Evolutionary conservation across 2,113 vertebrate species (phyloP).

Genomic region (Misgurnus anguillicaudatus): DNA sequence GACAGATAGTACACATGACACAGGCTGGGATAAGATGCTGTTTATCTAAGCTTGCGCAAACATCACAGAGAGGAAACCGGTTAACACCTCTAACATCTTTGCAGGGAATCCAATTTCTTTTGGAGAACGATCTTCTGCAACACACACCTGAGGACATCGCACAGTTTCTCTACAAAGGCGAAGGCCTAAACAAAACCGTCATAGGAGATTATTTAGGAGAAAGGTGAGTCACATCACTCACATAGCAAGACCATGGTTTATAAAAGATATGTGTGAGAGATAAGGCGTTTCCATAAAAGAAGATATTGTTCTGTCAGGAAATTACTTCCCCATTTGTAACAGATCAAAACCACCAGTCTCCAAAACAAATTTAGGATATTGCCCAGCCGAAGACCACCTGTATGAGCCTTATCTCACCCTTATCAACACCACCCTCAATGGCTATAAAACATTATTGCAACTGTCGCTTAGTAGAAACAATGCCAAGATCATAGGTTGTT

Average conservation of each 20-base stretch:
- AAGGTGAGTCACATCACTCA: conserved; percentile 75
- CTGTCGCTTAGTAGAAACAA: background rate
- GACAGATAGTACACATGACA: background rate
- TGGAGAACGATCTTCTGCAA: conserved; percentile 96
- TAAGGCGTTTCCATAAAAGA: conserved; percentile 46
- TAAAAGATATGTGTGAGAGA: conserved; percentile 54
- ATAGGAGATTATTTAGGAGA: conserved; percentile 98
- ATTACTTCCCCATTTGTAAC: conserved; percentile 22
- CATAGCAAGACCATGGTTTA: conserved; percentile 40
- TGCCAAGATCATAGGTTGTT: too few species aligned
- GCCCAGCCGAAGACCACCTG: conserved; percentile 4
- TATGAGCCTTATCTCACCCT: conserved; percentile 18
- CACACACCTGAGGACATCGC: conserved; percentile 94
- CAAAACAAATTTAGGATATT: conserved; percentile 13
- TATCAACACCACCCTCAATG: background rate
- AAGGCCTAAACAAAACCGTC: conserved; percentile 96
- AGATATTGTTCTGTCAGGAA: background rate
- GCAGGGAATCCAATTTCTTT: conserved; percentile 95
- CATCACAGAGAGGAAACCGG: background rate
- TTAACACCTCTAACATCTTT: conserved; percentile 27
- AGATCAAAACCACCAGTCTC: conserved; percentile 3
- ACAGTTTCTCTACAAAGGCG: conserved; percentile 98
- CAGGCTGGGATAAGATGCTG: background rate
- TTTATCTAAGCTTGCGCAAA: background rate
- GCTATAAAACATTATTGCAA: conserved; percentile 16